phyloP scores from a whole-genome alignment of 1,140 invertebrate species.

The Drosophila truncata region DNA sequence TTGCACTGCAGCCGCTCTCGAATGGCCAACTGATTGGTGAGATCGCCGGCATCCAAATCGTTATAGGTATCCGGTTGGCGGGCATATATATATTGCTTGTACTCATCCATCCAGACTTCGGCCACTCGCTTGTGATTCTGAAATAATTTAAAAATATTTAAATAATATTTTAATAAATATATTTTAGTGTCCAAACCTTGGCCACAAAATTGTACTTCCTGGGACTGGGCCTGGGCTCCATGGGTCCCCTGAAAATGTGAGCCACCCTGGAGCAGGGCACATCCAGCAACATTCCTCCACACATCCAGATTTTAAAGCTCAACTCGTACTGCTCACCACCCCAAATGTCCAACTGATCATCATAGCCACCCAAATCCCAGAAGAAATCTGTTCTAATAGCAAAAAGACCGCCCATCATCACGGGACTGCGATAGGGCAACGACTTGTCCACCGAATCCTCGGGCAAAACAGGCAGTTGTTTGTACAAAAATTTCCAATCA shows the following conservation, averaged over 20 bases:
- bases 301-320: conserved; percentile 97
- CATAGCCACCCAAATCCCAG: conserved; percentile 98
- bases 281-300: conserved; percentile 95
- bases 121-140: conserved; percentile 91
- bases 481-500: conserved; percentile 95
- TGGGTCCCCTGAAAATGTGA: conserved; percentile 90
- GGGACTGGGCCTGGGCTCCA: conserved; percentile 94
- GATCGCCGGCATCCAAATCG: conserved; percentile 89
- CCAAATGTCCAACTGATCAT: conserved; percentile 96
- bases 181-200: conserved; percentile 27
- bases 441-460: conserved; percentile 90
- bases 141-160: not conserved
- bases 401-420: conserved; percentile 99
- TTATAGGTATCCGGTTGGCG: conserved; percentile 88
- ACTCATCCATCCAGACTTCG: conserved; percentile 97
- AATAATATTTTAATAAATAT: not conserved
- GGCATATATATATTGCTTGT: conserved; percentile 91
- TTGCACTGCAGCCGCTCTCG: conserved; percentile 91
- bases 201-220: conserved; percentile 86
- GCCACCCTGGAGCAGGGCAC: conserved; percentile 97
- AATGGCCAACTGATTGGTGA: conserved; percentile 89
- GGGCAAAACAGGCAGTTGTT: conserved; percentile 90
- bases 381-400: conserved; percentile 96
- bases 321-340: conserved; percentile 99
- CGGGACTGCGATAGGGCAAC: conserved; percentile 92